phyloP scores from a whole-genome alignment of 2,797 vertebrate species.

The Hoplostethus mediterraneus region DNA sequence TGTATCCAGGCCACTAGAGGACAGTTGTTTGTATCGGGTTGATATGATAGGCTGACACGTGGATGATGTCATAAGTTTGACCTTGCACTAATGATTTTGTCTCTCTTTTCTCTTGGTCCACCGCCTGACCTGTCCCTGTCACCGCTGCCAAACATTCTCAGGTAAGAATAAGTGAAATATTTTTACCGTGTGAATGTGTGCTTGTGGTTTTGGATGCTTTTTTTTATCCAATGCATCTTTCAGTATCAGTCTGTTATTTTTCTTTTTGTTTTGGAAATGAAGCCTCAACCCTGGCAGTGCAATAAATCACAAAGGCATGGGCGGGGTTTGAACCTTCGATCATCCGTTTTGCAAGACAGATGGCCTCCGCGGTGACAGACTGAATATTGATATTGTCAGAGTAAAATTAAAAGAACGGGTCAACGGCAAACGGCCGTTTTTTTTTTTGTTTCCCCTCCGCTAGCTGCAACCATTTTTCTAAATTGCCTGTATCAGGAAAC shows the following conservation, averaged over 20 bases:
- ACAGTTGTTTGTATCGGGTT: constrained; percentile 12
- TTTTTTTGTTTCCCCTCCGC: constrained; percentile 33
- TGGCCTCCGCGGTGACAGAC: constrained; percentile 6
- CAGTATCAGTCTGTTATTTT: no score
- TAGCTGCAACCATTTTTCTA: constrained; percentile 30
- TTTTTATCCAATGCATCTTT: no score
- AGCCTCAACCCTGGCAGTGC: no score
- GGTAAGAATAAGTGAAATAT: constrained; percentile 57
- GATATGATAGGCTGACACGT: constrained; percentile 28
- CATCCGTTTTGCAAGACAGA: no score
- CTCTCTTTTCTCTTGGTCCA: constrained; percentile 38
- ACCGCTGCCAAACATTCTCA: constrained; percentile 41
- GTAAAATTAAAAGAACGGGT: constrained; percentile 20
- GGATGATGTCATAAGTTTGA: constrained; percentile 38
- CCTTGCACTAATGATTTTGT: constrained; percentile 46
- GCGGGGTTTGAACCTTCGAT: no score
- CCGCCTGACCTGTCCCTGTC: constrained; percentile 31
- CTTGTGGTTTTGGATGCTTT: no score
- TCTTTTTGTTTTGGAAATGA: no score
- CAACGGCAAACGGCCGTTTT: no score
- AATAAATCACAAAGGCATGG: no score
- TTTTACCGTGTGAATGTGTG: not conserved
- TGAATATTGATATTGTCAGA: constrained; percentile 42
- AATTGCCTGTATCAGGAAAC: constrained; percentile 27
- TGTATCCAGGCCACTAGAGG: constrained; percentile 34